Percentiles rank a stretch among this genome's conserved stretches.
These are phyloP conservation scores for Mastomys natalensis DNA, from an alignment of 2,113 vertebrate genomes.

Conservation along the genomic window DNA sequence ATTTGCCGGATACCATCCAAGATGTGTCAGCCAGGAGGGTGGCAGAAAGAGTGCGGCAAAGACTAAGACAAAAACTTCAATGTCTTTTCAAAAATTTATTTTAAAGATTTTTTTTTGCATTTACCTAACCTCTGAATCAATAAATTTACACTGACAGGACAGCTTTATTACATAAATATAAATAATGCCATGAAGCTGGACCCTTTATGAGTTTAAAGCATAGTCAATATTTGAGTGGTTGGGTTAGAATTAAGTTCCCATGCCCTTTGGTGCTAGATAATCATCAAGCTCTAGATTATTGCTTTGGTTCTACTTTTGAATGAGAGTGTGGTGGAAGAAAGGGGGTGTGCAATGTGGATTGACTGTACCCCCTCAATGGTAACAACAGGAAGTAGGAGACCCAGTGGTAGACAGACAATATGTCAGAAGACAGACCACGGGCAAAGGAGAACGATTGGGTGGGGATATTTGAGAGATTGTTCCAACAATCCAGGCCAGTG, in stretches of 20 bases:
- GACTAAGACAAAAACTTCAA: neutral
- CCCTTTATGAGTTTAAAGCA: conserved; percentile 25
- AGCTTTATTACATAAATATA: neutral
- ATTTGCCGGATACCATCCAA: neutral
- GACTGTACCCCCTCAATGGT: neutral
- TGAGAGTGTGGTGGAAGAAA: neutral
- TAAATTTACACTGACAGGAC: neutral
- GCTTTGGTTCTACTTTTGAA: conserved; percentile 1
- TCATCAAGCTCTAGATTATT: conserved; percentile 3
- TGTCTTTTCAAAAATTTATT: neutral
- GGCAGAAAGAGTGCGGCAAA: neutral
- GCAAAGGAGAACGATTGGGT: rapidly evolving
- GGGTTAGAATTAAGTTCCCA: conserved; percentile 64
- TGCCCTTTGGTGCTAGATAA: conserved; percentile 23
- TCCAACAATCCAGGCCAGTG: neutral
- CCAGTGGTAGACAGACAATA: too few species aligned
- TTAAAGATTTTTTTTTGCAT: neutral
- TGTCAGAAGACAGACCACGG: too few species aligned
- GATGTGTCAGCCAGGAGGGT: neutral
- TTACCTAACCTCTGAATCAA: conserved; percentile 8
- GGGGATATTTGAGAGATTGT: too few species aligned
- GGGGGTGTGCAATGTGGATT: neutral
- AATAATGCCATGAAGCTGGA: neutral
- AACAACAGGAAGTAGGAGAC: neutral
- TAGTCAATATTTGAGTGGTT: conserved; percentile 26